Evolutionary conservation across 1,140 invertebrate species (phyloP), one percentile per base, ranked within the genome.

Genomic region (Drosophila prosaltans): DNA sequence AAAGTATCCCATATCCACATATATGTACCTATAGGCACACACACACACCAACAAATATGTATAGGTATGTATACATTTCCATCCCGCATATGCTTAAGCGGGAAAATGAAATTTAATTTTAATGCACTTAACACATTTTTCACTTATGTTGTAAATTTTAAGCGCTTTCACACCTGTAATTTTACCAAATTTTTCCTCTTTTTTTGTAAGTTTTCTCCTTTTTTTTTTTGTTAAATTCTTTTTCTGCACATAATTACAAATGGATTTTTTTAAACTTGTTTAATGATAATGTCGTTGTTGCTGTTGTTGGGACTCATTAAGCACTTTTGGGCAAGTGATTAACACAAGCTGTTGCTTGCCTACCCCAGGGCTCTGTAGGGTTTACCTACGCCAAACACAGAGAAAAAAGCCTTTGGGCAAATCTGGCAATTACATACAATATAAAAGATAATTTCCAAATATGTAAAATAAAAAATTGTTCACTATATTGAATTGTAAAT

Each of bases 321-420:
- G 75, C 66, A 60, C 83, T 86, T 88, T 86, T 77, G 78, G 82
- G 69, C 69, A 51, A 78, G 82, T 79, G 71, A 86, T 85, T 86
- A 85, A 85, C 82, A 85, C 82, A 85, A 85, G 82, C 82, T 85
- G 82, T 74, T 81, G 74, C 81, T 74, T 81, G 78, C 81, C 67
- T 72, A 63, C 65, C 70, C 65, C 75, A 21, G 41, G 62, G 81
- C 74, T 63, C 16, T 45, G 67, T 45, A 10, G 54, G 45, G 65
- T 60, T 36, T 9, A 32, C 45, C 48, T 39, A 69, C 54, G 66
- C 58, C 64, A 80, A 36, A 36, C 32, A 36, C 2, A 30, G 4
- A 30, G 4, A 36, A 36, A 36, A 36, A 36, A 36, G 72, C 64
- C 73, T 21, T 36, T 48, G 39, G 72, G 66, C 66, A 74, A 73